These are phyloP conservation scores for Tupaia tana DNA, from an alignment of 2,113 vertebrate genomes.

Conservation along the genomic window DNA sequence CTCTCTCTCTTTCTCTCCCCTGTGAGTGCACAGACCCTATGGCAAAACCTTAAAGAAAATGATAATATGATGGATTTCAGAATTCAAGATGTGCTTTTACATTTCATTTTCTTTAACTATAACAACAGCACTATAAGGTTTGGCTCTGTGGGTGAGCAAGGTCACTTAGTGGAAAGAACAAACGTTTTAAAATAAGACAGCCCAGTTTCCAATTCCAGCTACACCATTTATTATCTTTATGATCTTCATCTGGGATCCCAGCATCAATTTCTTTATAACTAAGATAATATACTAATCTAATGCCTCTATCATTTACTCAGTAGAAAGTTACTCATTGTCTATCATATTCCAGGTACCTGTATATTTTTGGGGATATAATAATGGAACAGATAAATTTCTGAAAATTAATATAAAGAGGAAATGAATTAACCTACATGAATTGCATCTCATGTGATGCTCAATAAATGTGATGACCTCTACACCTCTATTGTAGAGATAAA, in stretches of 20 bases:
- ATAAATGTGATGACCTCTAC: background rate
- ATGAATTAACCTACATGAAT: background rate
- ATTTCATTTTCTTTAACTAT: slow-evolving; percentile 31
- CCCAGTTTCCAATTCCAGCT: background rate
- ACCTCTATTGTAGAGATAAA: background rate
- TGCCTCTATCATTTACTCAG: background rate
- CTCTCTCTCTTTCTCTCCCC: no score
- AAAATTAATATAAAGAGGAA: slow-evolving; percentile 1
- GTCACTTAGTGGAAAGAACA: background rate
- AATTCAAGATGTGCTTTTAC: background rate
- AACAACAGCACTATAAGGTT: background rate
- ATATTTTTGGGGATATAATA: background rate
- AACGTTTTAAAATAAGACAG: background rate
- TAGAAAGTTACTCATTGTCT: background rate
- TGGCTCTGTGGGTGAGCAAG: background rate
- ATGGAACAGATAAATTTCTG: background rate
- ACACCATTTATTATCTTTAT: background rate
- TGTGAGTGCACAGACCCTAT: no score
- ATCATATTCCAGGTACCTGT: background rate
- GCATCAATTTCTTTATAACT: background rate
- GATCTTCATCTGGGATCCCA: background rate
- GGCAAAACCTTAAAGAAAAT: no score
- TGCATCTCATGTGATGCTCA: background rate
- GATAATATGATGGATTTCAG: background rate
- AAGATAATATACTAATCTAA: background rate